Evolutionary conservation across 2,797 vertebrate genomes (phyloP), one percentile per base, ranked within the genome.

Genomic region (Peromyscus nudipes): DNA sequence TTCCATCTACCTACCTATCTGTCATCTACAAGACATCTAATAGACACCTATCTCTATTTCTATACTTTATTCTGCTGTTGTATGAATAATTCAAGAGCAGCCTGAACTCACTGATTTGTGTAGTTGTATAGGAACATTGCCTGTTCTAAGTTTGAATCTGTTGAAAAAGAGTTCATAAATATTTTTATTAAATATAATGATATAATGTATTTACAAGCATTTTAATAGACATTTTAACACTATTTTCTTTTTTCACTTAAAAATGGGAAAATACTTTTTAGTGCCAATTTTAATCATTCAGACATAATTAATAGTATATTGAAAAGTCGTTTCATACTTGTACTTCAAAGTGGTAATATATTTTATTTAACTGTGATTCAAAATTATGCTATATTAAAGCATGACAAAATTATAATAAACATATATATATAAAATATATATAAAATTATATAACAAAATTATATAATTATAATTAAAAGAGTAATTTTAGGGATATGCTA

Each of bases 361-460:
- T 87, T 94, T 95, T 80, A 95, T 88, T 84, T 95, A 69, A 84
- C 65, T 87, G 16, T 57, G 21, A 7, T 83, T 87, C 94, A 79
- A 90, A 94, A 88, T 52, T 80, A 46, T 65, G 11, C 49, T 88
- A 83, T n/a, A 29, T 79, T 79, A 73, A 1, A 6, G 21, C 73
- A 82, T 89, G 34, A 86, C 31, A 52, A 43, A 69, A 84, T 84
- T 79, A 67, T 49, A 90, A 96, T 4, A n/a, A n/a, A n/a, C n/a
- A n/a, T n/a, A n/a, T n/a, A n/a, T n/a, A n/a, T n/a, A n/a, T n/a
- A n/a, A n/a, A n/a, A n/a, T n/a, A n/a, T n/a, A n/a, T n/a, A n/a
- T n/a, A n/a, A n/a, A n/a, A n/a, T n/a, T n/a, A n/a, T n/a, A n/a
- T n/a, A n/a, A 86, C 31, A 52, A 43, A 69, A 84, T 84, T 79